These are phyloP conservation scores for Catharus bicknelli DNA, from an alignment of 2,113 vertebrate genomes.

Conservation along the genomic window DNA sequence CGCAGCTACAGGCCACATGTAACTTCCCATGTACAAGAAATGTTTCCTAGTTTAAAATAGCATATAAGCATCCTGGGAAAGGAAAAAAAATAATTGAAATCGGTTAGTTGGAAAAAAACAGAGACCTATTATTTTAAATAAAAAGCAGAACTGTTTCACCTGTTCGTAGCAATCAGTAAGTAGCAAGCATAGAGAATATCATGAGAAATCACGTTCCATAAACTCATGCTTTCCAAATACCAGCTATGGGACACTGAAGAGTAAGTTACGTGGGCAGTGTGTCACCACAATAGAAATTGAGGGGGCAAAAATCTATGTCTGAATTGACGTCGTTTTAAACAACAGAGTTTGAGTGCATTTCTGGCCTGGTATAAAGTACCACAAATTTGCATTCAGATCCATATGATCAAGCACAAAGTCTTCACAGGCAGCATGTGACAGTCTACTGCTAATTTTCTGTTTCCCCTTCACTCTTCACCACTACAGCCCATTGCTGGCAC, in stretches of 20 bases:
- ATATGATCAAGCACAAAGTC: conserved; percentile 8
- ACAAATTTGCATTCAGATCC: conserved; percentile 44
- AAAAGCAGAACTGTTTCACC: not conserved
- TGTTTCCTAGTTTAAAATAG: not conserved
- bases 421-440: conserved; percentile 27
- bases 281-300: not conserved
- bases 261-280: not conserved
- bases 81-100: not conserved
- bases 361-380: not conserved
- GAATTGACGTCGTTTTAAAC: not conserved
- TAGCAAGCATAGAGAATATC: not conserved
- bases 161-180: not conserved
- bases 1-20: not conserved
- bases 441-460: not conserved
- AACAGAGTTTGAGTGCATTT: not conserved
- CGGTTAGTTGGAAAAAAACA: not conserved
- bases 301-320: not conserved
- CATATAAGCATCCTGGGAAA: not conserved
- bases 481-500: not conserved
- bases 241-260: not conserved
- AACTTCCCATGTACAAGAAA: not conserved
- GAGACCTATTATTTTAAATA: not conserved
- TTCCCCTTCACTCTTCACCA: not conserved
- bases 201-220: conserved; percentile 16
- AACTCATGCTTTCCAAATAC: conserved; percentile 43